phyloP scores from a whole-genome alignment of 2,797 vertebrate species.

The Neoniphon sammara region DNA sequence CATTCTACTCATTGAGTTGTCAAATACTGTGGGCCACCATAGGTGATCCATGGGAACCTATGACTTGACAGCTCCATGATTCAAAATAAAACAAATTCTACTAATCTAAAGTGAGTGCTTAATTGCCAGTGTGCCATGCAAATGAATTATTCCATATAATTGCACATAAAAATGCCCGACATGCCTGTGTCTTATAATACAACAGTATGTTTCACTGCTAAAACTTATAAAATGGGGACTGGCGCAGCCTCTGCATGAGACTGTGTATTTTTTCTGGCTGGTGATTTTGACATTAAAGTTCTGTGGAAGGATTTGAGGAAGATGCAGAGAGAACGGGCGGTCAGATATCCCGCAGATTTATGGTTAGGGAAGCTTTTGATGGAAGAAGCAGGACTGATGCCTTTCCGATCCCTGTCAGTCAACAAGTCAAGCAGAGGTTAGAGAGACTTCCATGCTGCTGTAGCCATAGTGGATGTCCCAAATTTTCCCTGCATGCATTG shows the following conservation, averaged over 20 bases:
- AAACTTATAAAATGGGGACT: no score
- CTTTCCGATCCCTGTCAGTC: conserved; percentile 31
- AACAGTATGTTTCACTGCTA: not conserved
- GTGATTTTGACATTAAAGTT: not conserved
- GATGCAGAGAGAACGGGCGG: conserved; percentile 6
- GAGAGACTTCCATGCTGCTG: conserved; percentile 12
- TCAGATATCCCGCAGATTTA: conserved; percentile 12
- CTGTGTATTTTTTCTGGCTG: not conserved
- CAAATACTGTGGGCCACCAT: not conserved
- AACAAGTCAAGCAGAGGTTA: conserved; percentile 45
- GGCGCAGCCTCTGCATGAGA: not conserved
- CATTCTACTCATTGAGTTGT: not conserved
- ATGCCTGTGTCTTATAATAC: not conserved
- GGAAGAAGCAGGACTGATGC: conserved; percentile 30
- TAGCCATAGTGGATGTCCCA: conserved; percentile 2
- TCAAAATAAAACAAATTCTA: not conserved
- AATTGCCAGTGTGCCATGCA: no score
- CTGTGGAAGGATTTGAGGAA: conserved; percentile 10
- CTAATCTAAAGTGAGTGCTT: no score
- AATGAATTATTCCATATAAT: no score
- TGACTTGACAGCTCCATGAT: not conserved
- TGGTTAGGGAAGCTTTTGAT: conserved; percentile 10
- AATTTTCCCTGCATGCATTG: not conserved
- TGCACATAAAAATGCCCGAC: no score
- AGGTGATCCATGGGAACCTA: not conserved